These are phyloP conservation scores for Drosophila nigritarsus DNA, from an alignment of 2,888 invertebrate species.

Conservation along the genomic window DNA sequence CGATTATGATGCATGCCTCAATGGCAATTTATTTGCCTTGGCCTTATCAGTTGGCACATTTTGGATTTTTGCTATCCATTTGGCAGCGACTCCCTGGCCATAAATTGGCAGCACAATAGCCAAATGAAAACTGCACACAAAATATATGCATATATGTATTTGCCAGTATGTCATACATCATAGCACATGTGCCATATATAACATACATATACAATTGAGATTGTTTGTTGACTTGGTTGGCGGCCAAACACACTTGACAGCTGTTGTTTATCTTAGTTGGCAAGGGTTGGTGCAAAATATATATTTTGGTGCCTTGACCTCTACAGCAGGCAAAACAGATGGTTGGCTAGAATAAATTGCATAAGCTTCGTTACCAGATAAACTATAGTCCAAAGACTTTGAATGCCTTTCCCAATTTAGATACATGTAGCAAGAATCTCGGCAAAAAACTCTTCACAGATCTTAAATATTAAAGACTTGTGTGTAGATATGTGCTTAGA, in stretches of 20 bases:
- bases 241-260: conserved; percentile 29
- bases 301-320: conserved; percentile 13
- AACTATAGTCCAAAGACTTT: not conserved
- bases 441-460: not conserved
- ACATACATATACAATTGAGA: conserved; percentile 3
- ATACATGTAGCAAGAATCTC: no score
- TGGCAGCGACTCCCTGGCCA: conserved; percentile 66
- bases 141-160: conserved; percentile 18
- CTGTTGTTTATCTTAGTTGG: conserved; percentile 28
- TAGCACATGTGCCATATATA: conserved; percentile 24
- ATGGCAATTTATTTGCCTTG: conserved; percentile 64
- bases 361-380: not conserved
- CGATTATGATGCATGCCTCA: not conserved
- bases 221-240: conserved; percentile 18
- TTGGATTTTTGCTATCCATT: conserved; percentile 36
- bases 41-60: conserved; percentile 73
- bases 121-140: conserved; percentile 47
- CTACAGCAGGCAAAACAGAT: not conserved
- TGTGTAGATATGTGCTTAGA: not conserved
- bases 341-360: not conserved
- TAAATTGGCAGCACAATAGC: conserved; percentile 60
- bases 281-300: conserved; percentile 6
- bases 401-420: not conserved
- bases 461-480: not conserved
- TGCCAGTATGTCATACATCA: conserved; percentile 26